These are phyloP conservation scores for Serripes groenlandicus DNA, from an alignment of 2,888 invertebrate species.

Conservation along the genomic window DNA sequence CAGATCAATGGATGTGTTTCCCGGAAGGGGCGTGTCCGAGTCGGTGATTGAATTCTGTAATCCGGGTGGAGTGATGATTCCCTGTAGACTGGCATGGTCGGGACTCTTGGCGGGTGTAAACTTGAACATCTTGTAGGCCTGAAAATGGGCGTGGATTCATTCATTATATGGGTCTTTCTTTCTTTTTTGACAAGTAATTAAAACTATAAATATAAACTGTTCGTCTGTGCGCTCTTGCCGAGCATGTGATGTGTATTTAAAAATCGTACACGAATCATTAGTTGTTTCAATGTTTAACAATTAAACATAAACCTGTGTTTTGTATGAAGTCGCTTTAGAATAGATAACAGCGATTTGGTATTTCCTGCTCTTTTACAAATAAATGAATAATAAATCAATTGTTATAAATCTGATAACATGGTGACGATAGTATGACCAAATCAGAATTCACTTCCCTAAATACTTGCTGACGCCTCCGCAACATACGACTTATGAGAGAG, in stretches of 20 bases:
- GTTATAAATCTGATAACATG: too few species aligned
- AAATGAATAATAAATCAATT: too few species aligned
- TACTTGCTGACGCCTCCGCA: too few species aligned
- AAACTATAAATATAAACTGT: not conserved
- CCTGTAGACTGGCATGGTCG: not conserved
- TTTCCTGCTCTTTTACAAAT: too few species aligned
- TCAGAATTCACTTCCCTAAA: too few species aligned
- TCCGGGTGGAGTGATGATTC: slow-evolving; percentile 33
- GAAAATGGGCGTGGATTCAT: not conserved
- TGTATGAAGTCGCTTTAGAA: not conserved
- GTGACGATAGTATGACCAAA: too few species aligned
- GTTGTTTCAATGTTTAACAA: not conserved
- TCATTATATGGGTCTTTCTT: not conserved
- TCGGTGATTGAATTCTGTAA: not conserved
- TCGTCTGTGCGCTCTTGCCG: not conserved
- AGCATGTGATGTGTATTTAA: not conserved
- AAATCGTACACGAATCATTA: not conserved
- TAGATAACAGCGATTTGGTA: too few species aligned
- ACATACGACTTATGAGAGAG: too few species aligned
- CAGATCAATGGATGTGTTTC: too few species aligned
- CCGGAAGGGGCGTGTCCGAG: not conserved
- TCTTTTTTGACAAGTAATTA: not conserved
- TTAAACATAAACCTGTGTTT: not conserved
- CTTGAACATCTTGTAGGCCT: slow-evolving; percentile 31
- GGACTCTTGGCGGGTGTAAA: slow-evolving; percentile 20